A percentile compares a stretch with the other conserved stretches of the same genome.
Evolutionary conservation across 2,113 vertebrate genomes (phyloP).

Genomic region (Bos indicus): DNA sequence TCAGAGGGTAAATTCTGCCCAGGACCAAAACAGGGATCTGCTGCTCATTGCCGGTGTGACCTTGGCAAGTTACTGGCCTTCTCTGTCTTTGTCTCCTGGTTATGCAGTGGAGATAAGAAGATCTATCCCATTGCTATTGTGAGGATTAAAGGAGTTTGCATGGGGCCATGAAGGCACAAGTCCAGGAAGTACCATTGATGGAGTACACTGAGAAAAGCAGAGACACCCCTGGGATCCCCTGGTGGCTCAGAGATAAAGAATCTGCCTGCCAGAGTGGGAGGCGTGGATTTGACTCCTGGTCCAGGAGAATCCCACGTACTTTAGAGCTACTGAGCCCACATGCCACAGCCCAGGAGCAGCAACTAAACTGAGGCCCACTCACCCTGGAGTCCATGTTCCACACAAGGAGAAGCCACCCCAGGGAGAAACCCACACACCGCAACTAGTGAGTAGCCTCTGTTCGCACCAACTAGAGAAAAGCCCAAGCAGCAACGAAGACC

Average conservation of each 20-base stretch:
- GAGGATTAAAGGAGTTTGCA: background rate
- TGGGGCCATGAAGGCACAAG: rapidly evolving
- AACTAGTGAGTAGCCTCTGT: background rate
- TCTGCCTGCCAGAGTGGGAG: background rate
- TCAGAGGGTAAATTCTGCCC: background rate
- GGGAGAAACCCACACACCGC: background rate
- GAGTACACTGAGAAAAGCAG: background rate
- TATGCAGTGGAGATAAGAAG: background rate
- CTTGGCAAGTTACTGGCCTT: background rate
- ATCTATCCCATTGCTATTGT: rapidly evolving
- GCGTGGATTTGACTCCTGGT: background rate
- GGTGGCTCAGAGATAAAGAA: background rate
- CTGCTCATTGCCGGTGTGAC: background rate
- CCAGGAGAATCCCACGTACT: background rate
- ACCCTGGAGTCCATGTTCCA: background rate
- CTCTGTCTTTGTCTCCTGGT: background rate
- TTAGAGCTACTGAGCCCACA: background rate
- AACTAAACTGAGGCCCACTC: background rate
- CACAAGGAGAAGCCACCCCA: background rate
- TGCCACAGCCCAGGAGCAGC: background rate
- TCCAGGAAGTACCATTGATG: no score
- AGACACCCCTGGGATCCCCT: background rate
- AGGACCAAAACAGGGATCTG: background rate
- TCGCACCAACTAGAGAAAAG: background rate
- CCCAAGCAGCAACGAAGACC: background rate